A percentile compares a stretch with the other conserved stretches of the same genome.
phyloP scores from a whole-genome alignment of 2,888 invertebrate species.

The Noctuana brunneofusca region DNA sequence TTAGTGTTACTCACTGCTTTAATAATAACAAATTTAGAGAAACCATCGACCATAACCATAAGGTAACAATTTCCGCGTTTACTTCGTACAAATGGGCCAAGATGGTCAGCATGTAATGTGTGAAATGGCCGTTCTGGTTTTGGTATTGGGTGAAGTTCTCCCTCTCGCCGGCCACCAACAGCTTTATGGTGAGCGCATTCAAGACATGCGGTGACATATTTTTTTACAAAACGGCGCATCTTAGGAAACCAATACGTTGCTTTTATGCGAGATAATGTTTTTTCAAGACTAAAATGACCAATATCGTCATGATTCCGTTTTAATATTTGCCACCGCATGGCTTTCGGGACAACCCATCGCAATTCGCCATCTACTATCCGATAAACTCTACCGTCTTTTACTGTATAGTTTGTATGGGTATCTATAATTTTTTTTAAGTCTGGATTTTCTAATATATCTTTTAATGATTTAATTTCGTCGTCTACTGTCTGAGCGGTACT shows the following conservation, averaged over 20 bases:
- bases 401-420: constrained; percentile 37
- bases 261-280: background rate
- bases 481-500: constrained; percentile 3
- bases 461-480: too few relatives aligned
- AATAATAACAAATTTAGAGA: constrained; percentile 38
- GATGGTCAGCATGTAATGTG: background rate
- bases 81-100: constrained; percentile 17
- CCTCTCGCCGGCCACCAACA: background rate
- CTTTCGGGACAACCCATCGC: constrained; percentile 42
- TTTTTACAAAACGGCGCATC: background rate
- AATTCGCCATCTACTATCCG: constrained; percentile 30
- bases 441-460: too few relatives aligned
- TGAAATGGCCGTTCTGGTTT: background rate
- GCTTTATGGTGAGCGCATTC: background rate
- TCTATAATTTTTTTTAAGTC: too few relatives aligned
- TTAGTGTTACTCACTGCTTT: constrained; percentile 37
- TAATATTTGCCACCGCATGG: constrained; percentile 40
- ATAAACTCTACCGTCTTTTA: constrained; percentile 38
- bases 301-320: constrained; percentile 41
- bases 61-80: constrained; percentile 38
- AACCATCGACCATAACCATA: constrained; percentile 39
- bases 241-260: background rate
- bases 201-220: background rate
- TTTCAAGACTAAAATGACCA: constrained; percentile 2
- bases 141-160: background rate